Evolutionary conservation across 2,797 vertebrate genomes (phyloP).

Genomic region (Oreonectes daqikongensis): DNA sequence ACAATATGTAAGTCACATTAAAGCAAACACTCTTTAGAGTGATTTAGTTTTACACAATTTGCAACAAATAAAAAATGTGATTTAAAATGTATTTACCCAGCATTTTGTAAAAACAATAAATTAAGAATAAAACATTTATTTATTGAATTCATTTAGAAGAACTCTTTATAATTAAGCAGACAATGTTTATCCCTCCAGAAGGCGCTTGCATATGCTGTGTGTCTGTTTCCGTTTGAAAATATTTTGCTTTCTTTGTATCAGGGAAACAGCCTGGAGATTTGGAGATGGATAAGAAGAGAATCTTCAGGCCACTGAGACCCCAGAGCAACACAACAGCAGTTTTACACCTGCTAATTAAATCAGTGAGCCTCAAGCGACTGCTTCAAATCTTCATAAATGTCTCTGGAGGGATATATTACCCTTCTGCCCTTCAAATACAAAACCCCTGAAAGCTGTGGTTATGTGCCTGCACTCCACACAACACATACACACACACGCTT

Average conservation of each 20-base stretch:
- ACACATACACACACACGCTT: constrained; percentile 20
- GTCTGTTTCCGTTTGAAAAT: constrained; percentile 28
- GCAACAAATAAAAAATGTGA: background rate
- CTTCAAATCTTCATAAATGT: constrained; percentile 36
- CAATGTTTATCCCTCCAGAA: constrained; percentile 24
- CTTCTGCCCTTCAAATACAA: constrained; percentile 25
- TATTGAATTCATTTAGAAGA: background rate
- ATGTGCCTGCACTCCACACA: background rate
- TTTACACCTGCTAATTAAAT: constrained; percentile 49
- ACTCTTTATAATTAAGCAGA: constrained; percentile 14
- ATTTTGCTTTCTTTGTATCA: constrained; percentile 27
- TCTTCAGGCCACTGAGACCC: constrained; percentile 21
- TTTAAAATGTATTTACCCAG: background rate
- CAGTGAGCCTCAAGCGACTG: constrained; percentile 39
- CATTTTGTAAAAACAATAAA: background rate
- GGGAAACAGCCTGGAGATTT: constrained; percentile 43
- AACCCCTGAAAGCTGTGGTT: constrained; percentile 14
- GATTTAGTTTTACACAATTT: background rate
- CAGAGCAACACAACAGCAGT: constrained; percentile 46
- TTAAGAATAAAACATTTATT: background rate
- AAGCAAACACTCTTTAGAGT: background rate
- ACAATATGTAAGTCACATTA: background rate
- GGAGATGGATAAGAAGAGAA: constrained; percentile 36
- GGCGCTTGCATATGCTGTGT: constrained; percentile 25
- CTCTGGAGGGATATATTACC: constrained; percentile 36